Base-by-base conservation (phyloP, 2,888 invertebrate genomes). In the Xylocampa areola region DNA sequence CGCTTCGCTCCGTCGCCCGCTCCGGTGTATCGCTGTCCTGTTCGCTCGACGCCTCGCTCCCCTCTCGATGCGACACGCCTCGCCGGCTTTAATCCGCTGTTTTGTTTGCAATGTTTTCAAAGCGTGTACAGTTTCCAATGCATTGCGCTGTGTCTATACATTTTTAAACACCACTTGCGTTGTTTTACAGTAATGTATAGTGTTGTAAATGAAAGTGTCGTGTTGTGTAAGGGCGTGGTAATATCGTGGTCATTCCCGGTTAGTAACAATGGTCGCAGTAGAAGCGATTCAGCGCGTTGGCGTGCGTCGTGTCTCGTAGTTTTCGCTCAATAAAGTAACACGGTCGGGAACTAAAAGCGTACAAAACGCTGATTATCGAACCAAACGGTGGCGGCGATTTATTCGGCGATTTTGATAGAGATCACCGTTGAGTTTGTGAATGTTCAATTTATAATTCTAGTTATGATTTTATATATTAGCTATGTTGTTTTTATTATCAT, bases 1-100 rank as follows among this genome's bases (percentile, higher is more conserved):
- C 69, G 87, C 75, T 80, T 87, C 85, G 88, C 87, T 88, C 88
- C 61, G 68, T 71, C 70, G 68, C 80, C 73, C 86, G 82, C 84
- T 81, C 78, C 72, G 76, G 68, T 75, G 77, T 81, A 78, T 69
- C 65, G 70, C 70, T 64, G 57, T 64, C 86, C 67, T 87, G 73
- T 80, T 88, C 86, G 88, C 87, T 88, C 88, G 69, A 69, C 86
- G 88, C 84, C 77, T 79, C 85, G 88, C 89, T 87, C 84, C 84
- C 85, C 84, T 83, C 76, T 81, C 76, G 77, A 78, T 64, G 78
- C 79, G 81, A 77, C 73, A 80, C 82, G 82, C 81, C 79, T 80
- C 79, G 76, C 43, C 76, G 61, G 51, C 21, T 60, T 47, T 41
- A 65, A 68, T 66, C 76, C 75, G 70, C 74, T 74, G 16, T 65